phyloP scores from a whole-genome alignment of 2,797 vertebrate genomes.

The Parotocinclus haroldoi region DNA sequence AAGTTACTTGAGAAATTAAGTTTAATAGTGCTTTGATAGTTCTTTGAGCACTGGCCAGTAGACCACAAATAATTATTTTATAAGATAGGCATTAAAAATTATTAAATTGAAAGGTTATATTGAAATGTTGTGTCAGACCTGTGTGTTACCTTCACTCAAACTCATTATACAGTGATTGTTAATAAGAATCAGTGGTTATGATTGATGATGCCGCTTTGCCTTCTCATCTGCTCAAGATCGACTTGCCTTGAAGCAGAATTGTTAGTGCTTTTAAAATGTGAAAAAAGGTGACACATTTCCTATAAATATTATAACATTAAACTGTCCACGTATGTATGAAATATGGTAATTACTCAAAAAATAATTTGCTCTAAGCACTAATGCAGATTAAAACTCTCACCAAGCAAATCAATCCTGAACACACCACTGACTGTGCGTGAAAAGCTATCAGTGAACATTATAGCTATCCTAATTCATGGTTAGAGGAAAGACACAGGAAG shows the following conservation, averaged over 20 bases:
- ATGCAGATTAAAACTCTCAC: slow-evolving; percentile 6
- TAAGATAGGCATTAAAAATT: too few relatives aligned
- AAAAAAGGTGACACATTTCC: not conserved
- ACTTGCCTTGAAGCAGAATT: not conserved
- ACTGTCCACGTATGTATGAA: slow-evolving; percentile 4
- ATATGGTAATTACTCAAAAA: slow-evolving; percentile 22
- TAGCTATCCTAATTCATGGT: not conserved
- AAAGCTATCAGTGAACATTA: slow-evolving; percentile 16
- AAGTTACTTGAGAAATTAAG: too few relatives aligned
- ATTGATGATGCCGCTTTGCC: not conserved
- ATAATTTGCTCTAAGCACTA: slow-evolving; percentile 18
- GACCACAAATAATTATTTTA: too few relatives aligned
- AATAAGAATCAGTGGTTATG: slow-evolving; percentile 2
- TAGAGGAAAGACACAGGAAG: slow-evolving; percentile 32
- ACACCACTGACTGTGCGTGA: slow-evolving; percentile 13
- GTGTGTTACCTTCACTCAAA: slow-evolving; percentile 12
- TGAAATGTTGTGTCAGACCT: not conserved
- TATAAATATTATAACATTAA: slow-evolving; percentile 1
- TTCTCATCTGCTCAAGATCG: not conserved
- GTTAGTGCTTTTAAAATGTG: not conserved
- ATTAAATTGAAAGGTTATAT: too few relatives aligned
- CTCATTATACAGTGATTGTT: not conserved
- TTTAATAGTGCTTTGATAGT: too few relatives aligned
- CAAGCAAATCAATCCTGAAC: slow-evolving; percentile 18
- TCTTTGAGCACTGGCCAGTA: too few relatives aligned